Percentiles rank a stretch among this genome's conserved stretches.
Evolutionary conservation across 2,113 vertebrate species (phyloP).

Genomic region (Scophthalmus maximus): DNA sequence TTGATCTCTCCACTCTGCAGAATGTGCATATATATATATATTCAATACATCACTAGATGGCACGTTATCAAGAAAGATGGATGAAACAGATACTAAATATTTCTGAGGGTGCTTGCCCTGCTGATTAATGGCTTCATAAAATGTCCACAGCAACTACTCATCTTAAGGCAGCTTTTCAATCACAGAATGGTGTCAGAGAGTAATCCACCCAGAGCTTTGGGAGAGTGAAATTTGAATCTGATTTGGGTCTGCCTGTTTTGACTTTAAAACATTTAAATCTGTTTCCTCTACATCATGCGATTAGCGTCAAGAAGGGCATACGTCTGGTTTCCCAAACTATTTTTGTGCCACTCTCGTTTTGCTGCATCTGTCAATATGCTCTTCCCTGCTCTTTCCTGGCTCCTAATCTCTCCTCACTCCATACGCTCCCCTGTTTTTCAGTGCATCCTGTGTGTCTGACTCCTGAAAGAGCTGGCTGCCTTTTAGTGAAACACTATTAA

Average conservation of each 20-base stretch:
- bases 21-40: constrained; percentile 64
- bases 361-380: constrained; percentile 31
- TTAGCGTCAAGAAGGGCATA: constrained; percentile 11
- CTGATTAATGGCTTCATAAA: constrained; percentile 69
- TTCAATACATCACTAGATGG: constrained; percentile 61
- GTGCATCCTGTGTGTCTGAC: constrained; percentile 24
- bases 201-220: neutral
- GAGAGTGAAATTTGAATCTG: constrained; percentile 18
- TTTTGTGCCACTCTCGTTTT: constrained; percentile 13
- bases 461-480: constrained; percentile 53
- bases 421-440: constrained; percentile 12
- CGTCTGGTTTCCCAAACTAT: constrained; percentile 25
- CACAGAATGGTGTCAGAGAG: neutral
- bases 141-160: constrained; percentile 49
- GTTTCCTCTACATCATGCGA: constrained; percentile 1
- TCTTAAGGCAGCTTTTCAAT: constrained; percentile 50
- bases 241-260: constrained; percentile 43
- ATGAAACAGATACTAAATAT: constrained; percentile 69
- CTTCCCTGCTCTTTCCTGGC: constrained; percentile 14
- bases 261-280: constrained; percentile 14
- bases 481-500: constrained; percentile 71
- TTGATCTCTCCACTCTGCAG: constrained; percentile 67
- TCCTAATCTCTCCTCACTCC: constrained; percentile 26
- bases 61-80: constrained; percentile 68
- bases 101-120: constrained; percentile 62